Percentiles rank a stretch among this genome's conserved stretches.
These are phyloP conservation scores for Pantelozetes paolii DNA, from an alignment of 2,888 invertebrate genomes.

Conservation along the genomic window DNA sequence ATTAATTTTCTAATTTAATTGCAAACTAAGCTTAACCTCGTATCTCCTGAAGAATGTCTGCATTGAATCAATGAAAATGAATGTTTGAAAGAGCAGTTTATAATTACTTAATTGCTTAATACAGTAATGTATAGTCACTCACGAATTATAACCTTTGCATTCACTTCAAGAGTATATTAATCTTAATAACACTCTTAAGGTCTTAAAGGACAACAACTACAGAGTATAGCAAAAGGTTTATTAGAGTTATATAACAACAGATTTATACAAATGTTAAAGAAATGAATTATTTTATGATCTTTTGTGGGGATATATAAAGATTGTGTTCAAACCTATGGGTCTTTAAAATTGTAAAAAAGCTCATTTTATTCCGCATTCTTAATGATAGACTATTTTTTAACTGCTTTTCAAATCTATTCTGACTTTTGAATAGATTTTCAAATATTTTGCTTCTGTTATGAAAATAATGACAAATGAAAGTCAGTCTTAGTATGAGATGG, in stretches of 20 bases:
- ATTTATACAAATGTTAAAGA: background rate
- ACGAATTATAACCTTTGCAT: background rate
- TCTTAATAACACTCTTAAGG: slow-evolving; percentile 10
- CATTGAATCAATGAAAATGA: background rate
- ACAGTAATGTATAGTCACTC: background rate
- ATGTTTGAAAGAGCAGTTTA: background rate
- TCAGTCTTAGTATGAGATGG: background rate
- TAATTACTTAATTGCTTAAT: slow-evolving; percentile 13
- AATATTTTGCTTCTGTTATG: no score
- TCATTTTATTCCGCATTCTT: background rate
- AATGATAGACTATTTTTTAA: background rate
- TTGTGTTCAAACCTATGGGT: background rate
- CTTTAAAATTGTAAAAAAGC: background rate
- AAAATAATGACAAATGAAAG: slow-evolving; percentile 7
- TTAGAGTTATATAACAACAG: slow-evolving; percentile 4
- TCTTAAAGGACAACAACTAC: background rate
- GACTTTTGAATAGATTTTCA: no score
- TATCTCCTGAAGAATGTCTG: background rate
- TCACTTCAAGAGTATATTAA: background rate
- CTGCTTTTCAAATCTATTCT: no score
- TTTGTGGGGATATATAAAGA: no score
- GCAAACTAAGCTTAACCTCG: background rate
- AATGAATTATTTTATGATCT: background rate
- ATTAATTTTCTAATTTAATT: slow-evolving; percentile 10
- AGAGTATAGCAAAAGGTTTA: background rate